phyloP scores from a whole-genome alignment of 2,888 invertebrate species.

The Pollenia griseotomentosa region DNA sequence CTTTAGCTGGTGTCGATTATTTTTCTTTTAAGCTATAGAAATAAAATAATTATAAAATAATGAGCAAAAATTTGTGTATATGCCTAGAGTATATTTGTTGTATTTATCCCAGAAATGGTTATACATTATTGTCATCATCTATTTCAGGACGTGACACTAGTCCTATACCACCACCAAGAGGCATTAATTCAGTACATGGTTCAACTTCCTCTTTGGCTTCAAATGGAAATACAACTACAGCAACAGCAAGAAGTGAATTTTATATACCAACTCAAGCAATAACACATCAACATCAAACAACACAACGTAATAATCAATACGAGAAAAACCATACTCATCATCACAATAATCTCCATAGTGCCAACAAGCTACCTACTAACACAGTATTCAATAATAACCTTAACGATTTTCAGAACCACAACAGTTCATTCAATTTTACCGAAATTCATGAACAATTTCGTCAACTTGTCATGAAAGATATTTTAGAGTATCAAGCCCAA shows the following conservation, averaged over 20 bases:
- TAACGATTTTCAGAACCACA: slow-evolving; percentile 72
- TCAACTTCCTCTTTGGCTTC: slow-evolving; percentile 59
- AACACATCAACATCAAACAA: slow-evolving; percentile 49
- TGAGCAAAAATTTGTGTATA: slow-evolving; percentile 55
- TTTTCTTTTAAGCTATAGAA: neutral
- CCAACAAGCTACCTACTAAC: slow-evolving; percentile 72
- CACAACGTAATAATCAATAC: slow-evolving; percentile 54
- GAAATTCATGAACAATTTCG: slow-evolving; percentile 80
- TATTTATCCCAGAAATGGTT: slow-evolving; percentile 75
- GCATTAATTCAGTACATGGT: slow-evolving; percentile 56
- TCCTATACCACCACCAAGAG: slow-evolving; percentile 72
- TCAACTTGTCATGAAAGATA: slow-evolving; percentile 79
- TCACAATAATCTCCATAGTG: slow-evolving; percentile 54
- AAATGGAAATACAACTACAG: slow-evolving; percentile 21
- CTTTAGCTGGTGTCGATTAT: neutral
- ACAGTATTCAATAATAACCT: slow-evolving; percentile 70
- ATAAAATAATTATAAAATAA: slow-evolving; percentile 24
- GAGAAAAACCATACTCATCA: slow-evolving; percentile 28
- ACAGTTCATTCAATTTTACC: slow-evolving; percentile 75
- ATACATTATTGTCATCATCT: slow-evolving; percentile 70
- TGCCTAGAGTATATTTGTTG: slow-evolving; percentile 72
- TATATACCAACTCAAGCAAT: slow-evolving; percentile 63
- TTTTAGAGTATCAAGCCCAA: slow-evolving; percentile 78
- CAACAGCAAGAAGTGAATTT: slow-evolving; percentile 70
- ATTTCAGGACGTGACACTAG: slow-evolving; percentile 77